Percentiles rank a stretch among this genome's conserved stretches.
phyloP scores from a whole-genome alignment of 2,113 vertebrate species.

The Amazona vittata region DNA sequence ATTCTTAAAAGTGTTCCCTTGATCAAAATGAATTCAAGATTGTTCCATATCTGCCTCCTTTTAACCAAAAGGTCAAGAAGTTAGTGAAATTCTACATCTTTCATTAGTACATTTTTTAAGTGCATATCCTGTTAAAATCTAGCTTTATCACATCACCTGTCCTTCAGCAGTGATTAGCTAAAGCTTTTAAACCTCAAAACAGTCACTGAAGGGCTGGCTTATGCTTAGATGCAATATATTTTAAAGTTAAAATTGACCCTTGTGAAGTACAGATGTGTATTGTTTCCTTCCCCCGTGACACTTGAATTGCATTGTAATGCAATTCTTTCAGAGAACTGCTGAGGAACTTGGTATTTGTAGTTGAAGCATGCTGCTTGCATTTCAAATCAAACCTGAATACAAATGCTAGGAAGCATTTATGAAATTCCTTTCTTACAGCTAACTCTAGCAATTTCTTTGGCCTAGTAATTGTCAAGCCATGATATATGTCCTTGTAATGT shows the following conservation, averaged over 20 bases:
- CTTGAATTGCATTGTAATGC: not conserved
- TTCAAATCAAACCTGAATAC: not conserved
- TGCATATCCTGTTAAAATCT: not conserved
- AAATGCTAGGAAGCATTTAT: not conserved
- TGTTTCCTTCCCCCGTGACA: not conserved
- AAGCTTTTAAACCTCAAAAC: not conserved
- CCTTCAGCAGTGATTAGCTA: not conserved
- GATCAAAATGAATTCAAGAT: not conserved
- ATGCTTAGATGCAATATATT: not conserved
- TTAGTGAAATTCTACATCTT: not conserved
- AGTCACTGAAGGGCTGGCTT: not conserved
- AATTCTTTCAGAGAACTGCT: not conserved
- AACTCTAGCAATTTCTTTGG: not conserved
- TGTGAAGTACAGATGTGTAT: not conserved
- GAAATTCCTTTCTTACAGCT: not conserved
- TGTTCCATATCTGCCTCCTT: not conserved
- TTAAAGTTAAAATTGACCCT: not conserved
- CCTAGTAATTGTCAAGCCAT: not conserved
- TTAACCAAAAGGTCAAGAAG: not conserved
- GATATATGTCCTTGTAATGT: not conserved
- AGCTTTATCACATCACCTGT: not conserved
- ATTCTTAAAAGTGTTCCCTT: not conserved
- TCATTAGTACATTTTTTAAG: not conserved
- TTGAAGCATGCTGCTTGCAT: not conserved
- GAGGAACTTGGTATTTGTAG: not conserved